Evolutionary conservation across 2,113 vertebrate genomes (phyloP).

Genomic region (Oceanodroma tethys): DNA sequence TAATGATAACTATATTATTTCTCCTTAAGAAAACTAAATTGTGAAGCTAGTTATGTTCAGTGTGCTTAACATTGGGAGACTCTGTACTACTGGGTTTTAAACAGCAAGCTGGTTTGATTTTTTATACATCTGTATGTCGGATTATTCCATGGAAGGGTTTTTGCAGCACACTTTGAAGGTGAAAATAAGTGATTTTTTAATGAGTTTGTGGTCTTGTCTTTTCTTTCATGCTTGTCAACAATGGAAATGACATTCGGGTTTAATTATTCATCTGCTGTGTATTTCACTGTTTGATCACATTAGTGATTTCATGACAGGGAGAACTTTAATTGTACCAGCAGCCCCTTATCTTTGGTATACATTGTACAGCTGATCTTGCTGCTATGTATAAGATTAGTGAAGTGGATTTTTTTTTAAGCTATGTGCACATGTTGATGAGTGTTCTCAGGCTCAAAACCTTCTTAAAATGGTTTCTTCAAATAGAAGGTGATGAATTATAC

Average conservation of each 20-base stretch:
- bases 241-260: slow-evolving; percentile 44
- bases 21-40: slow-evolving; percentile 59
- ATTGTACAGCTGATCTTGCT: background rate
- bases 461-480: background rate
- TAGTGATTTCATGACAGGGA: slow-evolving; percentile 1
- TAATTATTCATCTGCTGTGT: slow-evolving; percentile 51
- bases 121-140: background rate
- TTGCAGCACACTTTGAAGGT: background rate
- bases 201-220: background rate
- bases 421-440: background rate
- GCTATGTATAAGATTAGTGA: background rate
- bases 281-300: slow-evolving; percentile 44
- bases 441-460: background rate
- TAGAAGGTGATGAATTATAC: background rate
- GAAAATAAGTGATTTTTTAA: background rate
- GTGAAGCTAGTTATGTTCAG: slow-evolving; percentile 40
- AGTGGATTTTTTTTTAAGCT: background rate
- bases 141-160: background rate
- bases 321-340: slow-evolving; percentile 22
- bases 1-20: slow-evolving; percentile 71
- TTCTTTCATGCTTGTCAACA: background rate
- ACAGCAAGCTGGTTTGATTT: background rate
- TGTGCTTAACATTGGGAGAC: background rate
- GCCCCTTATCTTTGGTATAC: background rate
- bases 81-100: background rate